Conservation (phyloP, 2,113 vertebrate species). For the Thryonomys swinderianus region DNA sequence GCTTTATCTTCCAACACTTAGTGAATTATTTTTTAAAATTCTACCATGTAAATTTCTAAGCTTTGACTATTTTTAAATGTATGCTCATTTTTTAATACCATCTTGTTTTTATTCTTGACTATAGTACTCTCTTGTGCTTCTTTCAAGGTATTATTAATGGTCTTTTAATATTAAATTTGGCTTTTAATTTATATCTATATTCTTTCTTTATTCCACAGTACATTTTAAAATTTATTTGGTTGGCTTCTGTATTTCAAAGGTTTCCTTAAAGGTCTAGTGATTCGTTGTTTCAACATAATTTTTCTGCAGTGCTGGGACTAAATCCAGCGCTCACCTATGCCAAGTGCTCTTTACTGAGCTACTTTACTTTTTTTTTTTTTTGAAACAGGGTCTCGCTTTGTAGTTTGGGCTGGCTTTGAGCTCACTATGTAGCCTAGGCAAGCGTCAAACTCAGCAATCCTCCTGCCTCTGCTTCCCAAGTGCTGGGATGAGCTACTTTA, state of each 20-base stretch:
- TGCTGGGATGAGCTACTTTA: background rate
- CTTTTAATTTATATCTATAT: background rate
- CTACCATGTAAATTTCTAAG: slow-evolving; percentile 1
- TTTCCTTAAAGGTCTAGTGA: slow-evolving; percentile 1
- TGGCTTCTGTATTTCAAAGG: slow-evolving; percentile 33
- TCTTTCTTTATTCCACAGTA: slow-evolving; percentile 10
- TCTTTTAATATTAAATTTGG: background rate
- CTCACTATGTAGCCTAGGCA: too few relatives aligned
- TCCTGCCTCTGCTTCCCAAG: too few relatives aligned
- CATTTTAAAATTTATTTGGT: background rate
- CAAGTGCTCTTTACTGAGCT: background rate
- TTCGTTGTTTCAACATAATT: background rate
- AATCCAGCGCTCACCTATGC: background rate
- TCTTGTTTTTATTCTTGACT: slow-evolving; percentile 27
- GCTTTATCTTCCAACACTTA: slow-evolving; percentile 1
- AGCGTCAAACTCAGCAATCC: too few relatives aligned
- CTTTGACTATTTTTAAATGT: slow-evolving; percentile 8
- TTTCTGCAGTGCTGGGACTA: background rate
- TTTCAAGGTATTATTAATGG: background rate
- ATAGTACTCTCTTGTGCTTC: background rate
- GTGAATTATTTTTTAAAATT: background rate
- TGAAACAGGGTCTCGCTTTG: too few relatives aligned
- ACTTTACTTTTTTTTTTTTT: background rate
- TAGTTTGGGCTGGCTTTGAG: too few relatives aligned
- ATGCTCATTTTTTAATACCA: background rate